A percentile compares a stretch with the other conserved stretches of the same genome.
Conservation (phyloP, 2,888 invertebrate species). For the Chloromyia formosa region DNA sequence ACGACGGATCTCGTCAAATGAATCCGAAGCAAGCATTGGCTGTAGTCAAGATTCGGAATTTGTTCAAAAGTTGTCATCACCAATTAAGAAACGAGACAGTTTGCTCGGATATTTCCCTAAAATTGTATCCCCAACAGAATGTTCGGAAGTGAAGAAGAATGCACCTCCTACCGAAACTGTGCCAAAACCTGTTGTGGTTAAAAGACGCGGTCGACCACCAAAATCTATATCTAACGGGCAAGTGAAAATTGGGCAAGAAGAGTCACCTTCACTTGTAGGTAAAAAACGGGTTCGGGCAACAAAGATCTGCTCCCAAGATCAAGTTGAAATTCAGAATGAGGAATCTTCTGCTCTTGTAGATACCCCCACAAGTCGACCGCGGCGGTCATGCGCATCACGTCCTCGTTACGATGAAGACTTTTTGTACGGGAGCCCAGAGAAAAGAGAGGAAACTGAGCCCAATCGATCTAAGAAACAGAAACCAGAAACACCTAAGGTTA, state of each 20-base stretch:
- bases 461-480: background rate
- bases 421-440: conserved; percentile 54
- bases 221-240: conserved; percentile 8
- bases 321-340: background rate
- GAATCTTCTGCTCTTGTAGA: background rate
- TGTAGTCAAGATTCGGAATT: conserved; percentile 63
- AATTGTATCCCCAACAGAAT: conserved; percentile 55
- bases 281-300: background rate
- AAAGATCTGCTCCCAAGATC: too few species aligned
- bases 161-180: background rate
- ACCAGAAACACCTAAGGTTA: background rate
- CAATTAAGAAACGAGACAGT: conserved; percentile 69
- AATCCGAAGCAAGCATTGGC: background rate
- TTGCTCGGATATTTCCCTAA: conserved; percentile 71
- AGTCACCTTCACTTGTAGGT: conserved; percentile 6
- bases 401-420: conserved; percentile 58
- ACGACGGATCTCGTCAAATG: background rate
- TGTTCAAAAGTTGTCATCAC: conserved; percentile 67
- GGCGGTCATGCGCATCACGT: conserved; percentile 58
- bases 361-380: conserved; percentile 53
- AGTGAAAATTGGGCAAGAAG: background rate
- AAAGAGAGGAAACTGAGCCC: conserved; percentile 50
- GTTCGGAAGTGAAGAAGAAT: conserved; percentile 38
- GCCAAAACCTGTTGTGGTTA: conserved; percentile 10
- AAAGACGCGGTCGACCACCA: conserved; percentile 27